Evolutionary conservation across 2,113 vertebrate genomes (phyloP).

Genomic region (Oncorhynchus tshawytscha): DNA sequence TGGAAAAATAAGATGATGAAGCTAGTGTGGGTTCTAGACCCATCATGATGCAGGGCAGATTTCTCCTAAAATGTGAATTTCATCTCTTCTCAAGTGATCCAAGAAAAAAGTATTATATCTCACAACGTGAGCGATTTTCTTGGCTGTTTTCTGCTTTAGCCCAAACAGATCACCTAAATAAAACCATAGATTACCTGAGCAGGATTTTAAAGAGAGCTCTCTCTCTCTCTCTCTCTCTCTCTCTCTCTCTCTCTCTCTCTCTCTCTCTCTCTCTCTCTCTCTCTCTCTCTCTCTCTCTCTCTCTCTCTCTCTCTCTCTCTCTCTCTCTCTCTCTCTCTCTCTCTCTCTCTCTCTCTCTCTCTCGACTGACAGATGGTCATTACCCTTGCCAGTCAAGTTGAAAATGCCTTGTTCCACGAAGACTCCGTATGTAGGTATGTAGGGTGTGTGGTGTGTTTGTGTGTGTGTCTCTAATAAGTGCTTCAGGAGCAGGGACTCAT

Average conservation of each 20-base stretch:
- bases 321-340: slow-evolving; percentile 36
- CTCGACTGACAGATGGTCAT: slow-evolving; percentile 59
- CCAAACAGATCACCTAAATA: slow-evolving; percentile 13
- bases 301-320: too few relatives aligned
- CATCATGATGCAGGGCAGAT: background rate
- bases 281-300: background rate
- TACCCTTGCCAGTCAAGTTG: slow-evolving; percentile 33
- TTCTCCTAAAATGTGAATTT: background rate
- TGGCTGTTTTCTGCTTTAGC: slow-evolving; percentile 10
- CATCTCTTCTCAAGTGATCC: background rate
- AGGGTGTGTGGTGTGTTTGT: slow-evolving; percentile 5
- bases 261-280: slow-evolving; percentile 40
- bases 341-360: slow-evolving; percentile 49
- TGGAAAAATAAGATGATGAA: background rate
- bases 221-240: too few relatives aligned
- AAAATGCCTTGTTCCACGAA: slow-evolving; percentile 59
- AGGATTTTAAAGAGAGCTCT: slow-evolving; percentile 34
- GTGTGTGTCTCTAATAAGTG: slow-evolving; percentile 19
- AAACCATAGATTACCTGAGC: slow-evolving; percentile 43
- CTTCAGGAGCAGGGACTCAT: slow-evolving; percentile 52
- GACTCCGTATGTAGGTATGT: slow-evolving; percentile 40
- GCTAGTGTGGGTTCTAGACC: background rate
- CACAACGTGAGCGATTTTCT: background rate
- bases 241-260: slow-evolving; percentile 3
- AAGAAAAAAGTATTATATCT: background rate